Percentiles rank a stretch among this genome's conserved stretches.
These are phyloP conservation scores for Orius insidiosus DNA, from an alignment of 1,140 invertebrate genomes.

Conservation along the genomic window DNA sequence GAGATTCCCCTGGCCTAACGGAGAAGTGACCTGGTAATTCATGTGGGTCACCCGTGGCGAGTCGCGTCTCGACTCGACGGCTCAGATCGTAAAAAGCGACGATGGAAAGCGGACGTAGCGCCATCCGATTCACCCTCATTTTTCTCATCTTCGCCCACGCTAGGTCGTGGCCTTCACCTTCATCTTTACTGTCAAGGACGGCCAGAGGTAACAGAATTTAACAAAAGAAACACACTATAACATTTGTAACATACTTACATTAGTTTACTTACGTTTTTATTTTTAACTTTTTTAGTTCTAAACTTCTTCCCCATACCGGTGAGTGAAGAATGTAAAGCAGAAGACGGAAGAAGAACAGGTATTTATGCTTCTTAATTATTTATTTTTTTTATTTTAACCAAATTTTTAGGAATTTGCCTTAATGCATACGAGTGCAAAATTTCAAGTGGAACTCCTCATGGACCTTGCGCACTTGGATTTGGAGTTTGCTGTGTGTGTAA, in stretches of 20 bases:
- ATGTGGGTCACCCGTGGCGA: neutral
- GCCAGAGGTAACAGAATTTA: constrained; percentile 5
- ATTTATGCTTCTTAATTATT: constrained; percentile 10
- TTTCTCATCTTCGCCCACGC: neutral
- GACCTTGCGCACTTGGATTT: constrained; percentile 64
- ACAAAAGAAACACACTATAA: too few species aligned
- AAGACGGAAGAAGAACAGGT: constrained; percentile 42
- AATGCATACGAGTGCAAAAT: constrained; percentile 70
- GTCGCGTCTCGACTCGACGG: neutral
- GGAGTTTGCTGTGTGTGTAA: constrained; percentile 79
- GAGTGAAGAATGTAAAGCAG: constrained; percentile 53
- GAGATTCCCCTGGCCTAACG: neutral
- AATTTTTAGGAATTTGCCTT: constrained; percentile 51
- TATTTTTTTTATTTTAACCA: constrained; percentile 16
- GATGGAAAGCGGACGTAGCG: constrained; percentile 1
- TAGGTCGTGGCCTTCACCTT: constrained; percentile 2
- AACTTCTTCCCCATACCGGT: constrained; percentile 64
- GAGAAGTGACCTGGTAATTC: too few species aligned
- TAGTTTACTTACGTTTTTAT: too few species aligned
- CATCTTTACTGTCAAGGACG: constrained; percentile 5
- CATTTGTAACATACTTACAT: too few species aligned
- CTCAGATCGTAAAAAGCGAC: constrained; percentile 1
- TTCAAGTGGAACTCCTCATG: constrained; percentile 49
- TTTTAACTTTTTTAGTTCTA: constrained; percentile 41
- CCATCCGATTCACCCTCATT: neutral